Evolutionary conservation across 2,113 vertebrate genomes (phyloP), one percentile per base, ranked within the genome.

Genomic region (Cryptotis parvus): DNA sequence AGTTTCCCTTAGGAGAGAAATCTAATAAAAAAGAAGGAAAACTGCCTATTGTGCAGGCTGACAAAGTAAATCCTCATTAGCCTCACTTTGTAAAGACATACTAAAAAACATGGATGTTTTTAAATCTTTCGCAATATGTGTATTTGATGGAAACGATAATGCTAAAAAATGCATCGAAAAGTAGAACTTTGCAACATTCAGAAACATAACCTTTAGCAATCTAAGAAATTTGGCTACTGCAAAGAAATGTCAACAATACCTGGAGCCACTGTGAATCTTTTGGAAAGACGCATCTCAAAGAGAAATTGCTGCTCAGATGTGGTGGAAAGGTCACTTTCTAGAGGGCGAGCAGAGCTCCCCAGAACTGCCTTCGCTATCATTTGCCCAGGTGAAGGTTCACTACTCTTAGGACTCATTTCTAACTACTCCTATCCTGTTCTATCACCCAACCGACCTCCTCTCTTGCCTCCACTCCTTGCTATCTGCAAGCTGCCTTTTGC

Each of bases 131-230:
- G 82, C 80, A 72, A 85, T 16, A 70, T 3, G 45, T 27, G 16
- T 5, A 10, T 8, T 68, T 27, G 16, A 80, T 78, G 1, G 49
- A 84, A 82, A 65, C 80, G 65, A 35, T 41, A 65, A 27, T 43
- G 4, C 74, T 84, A 70, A 69, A 83, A 82, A 87, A 29, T 84
- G 7, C 24, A 52, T 31, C 81, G 45, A 77, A 75, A 77, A 91
- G 74, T 55, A 90, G 79, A 90, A 88, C 4, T 2, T 18, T 69
- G 31, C 81, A n/a, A 81, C 14, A 79, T 41, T 11, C 45, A 89
- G 43, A 83, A 78, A 15, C 26, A 88, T 89, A 45, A 58, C 4
- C 14, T 61, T 74, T 74, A 73, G 27, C 31, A 49, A 41, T 55
- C 18, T 66, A 77, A 76, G 63, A 69, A 68, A 69, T 84, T 39